A percentile compares a stretch with the other conserved stretches of the same genome.
phyloP scores from a whole-genome alignment of 2,797 vertebrate species.

The Eospalax fontanierii region DNA sequence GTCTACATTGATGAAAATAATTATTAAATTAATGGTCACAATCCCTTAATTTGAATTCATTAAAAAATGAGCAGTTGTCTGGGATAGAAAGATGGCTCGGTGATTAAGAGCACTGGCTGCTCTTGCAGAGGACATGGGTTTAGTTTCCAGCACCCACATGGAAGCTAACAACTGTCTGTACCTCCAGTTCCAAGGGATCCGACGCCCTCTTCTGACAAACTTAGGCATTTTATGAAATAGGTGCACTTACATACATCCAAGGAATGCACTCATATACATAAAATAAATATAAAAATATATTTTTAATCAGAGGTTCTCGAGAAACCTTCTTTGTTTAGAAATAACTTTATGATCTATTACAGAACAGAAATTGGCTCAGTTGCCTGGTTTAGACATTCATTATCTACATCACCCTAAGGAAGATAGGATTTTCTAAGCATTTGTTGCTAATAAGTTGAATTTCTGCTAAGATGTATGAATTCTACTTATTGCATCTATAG shows the following conservation, averaged over 20 bases:
- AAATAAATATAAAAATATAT: too few species aligned
- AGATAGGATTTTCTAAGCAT: constrained; percentile 3
- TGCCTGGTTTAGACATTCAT: not conserved
- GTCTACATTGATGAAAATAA: not conserved
- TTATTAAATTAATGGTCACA: not conserved
- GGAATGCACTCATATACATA: too few species aligned
- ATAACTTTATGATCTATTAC: not conserved
- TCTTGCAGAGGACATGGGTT: too few species aligned
- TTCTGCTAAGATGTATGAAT: constrained; percentile 11
- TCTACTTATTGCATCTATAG: not conserved
- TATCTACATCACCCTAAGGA: not conserved
- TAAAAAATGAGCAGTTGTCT: too few species aligned
- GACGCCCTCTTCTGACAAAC: too few species aligned
- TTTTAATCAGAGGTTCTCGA: not conserved
- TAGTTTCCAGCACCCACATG: too few species aligned
- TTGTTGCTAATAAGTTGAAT: not conserved
- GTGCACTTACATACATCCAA: too few species aligned
- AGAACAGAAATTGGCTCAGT: not conserved
- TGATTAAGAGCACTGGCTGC: too few species aligned
- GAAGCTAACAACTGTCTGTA: too few species aligned
- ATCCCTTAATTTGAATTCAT: constrained; percentile 47
- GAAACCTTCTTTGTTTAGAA: not conserved
- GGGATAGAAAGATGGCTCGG: too few species aligned
- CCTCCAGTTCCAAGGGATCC: too few species aligned
- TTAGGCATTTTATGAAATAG: too few species aligned